A percentile compares a stretch with the other conserved stretches of the same genome.
phyloP scores from a whole-genome alignment of 2,797 vertebrate species.

The Acrossocheilus fasciatus region DNA sequence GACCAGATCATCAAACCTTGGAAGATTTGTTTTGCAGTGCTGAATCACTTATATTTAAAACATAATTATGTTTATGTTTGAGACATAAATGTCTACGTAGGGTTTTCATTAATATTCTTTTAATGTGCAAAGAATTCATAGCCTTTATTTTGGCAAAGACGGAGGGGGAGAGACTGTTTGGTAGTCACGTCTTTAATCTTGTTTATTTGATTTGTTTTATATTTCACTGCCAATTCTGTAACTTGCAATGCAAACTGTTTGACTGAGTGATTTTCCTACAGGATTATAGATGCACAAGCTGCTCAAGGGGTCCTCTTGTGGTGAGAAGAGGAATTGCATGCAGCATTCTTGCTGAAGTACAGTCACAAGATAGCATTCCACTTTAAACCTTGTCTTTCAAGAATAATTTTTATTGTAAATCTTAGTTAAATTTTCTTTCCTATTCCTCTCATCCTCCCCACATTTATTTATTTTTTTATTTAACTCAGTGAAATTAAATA shows the following conservation, averaged over 20 bases:
- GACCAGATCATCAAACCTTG: not conserved
- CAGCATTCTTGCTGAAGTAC: slow-evolving; percentile 20
- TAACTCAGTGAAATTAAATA: not conserved
- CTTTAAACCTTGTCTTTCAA: slow-evolving; percentile 44
- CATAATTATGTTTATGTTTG: not conserved
- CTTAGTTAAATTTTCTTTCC: not conserved
- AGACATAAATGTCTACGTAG: not conserved
- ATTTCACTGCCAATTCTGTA: slow-evolving; percentile 19
- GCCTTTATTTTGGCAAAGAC: not conserved
- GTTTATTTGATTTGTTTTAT: slow-evolving; percentile 25
- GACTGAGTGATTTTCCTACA: slow-evolving; percentile 48
- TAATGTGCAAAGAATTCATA: not conserved
- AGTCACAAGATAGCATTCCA: slow-evolving; percentile 36
- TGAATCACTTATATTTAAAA: not conserved
- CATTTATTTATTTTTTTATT: not conserved
- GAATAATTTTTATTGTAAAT: slow-evolving; percentile 54
- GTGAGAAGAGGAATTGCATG: slow-evolving; percentile 46
- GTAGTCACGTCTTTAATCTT: not conserved
- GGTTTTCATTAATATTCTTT: not conserved
- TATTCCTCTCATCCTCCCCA: not conserved
- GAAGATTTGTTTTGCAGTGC: not conserved
- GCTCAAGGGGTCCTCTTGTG: slow-evolving; percentile 74
- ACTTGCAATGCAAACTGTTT: slow-evolving; percentile 8
- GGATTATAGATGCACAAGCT: slow-evolving; percentile 50
- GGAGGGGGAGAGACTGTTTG: not conserved